Evolutionary conservation across 2,888 invertebrate genomes (phyloP).

Genomic region (Sipha maydis): DNA sequence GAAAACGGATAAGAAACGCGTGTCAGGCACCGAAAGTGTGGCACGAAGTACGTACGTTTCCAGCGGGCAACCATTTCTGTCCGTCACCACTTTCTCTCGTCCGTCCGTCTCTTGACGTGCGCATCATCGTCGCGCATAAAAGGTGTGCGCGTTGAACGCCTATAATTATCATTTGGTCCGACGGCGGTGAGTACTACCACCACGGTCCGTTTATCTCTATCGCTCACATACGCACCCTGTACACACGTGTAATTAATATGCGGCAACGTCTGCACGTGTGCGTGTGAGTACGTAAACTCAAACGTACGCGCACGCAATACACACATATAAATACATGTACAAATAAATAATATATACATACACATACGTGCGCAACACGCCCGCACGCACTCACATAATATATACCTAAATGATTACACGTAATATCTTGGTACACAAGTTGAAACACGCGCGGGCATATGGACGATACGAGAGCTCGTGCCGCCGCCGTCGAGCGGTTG

Average conservation of each 20-base stretch:
- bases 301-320: not conserved
- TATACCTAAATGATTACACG: not conserved
- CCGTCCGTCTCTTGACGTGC: not conserved
- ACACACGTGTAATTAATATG: constrained; percentile 27
- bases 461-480: constrained; percentile 7
- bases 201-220: not conserved
- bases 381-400: too few relatives aligned
- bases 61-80: not conserved
- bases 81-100: not conserved
- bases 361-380: too few relatives aligned
- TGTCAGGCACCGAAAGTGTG: not conserved
- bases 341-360: too few relatives aligned
- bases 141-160: not conserved
- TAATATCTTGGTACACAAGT: not conserved
- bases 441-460: not conserved
- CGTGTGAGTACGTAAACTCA: constrained; percentile 1
- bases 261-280: constrained; percentile 10
- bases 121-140: not conserved
- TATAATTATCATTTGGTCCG: not conserved
- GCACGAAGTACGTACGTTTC: not conserved
- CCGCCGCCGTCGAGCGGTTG: not conserved
- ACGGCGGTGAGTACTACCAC: not conserved
- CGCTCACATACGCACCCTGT: not conserved
- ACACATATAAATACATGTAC: too few relatives aligned
- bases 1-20: constrained; percentile 25